Base-by-base conservation (phyloP, 2,888 invertebrate genomes). In the Philereme transversata region DNA sequence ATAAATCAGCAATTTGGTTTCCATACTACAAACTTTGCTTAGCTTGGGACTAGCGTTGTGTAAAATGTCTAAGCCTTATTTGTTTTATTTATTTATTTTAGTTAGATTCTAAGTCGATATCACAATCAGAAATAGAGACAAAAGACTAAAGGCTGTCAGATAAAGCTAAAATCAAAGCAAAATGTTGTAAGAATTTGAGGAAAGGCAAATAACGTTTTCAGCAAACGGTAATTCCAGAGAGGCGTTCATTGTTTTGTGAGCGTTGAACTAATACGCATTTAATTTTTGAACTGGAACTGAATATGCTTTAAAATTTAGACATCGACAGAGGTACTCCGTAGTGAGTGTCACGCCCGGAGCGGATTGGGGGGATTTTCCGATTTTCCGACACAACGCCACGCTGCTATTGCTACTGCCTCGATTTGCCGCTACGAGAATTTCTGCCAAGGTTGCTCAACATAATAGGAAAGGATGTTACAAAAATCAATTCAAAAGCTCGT, bases 291-390 rank as follows among this genome's bases (percentile, higher is more conserved):
- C 66, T 60, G 51, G 64, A 70, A 61, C 62, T 57, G 71, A 74
- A 77, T 79, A 77, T 77, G 75, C 66, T 72, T 73, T 75, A 79
- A 22, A 78, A 80, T 80, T 75, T 75, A 71, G 72, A 77, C 75
- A 71, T 74, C 71, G 74, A 77, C 77, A 76, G 72, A 72, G 74
- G 76, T 75, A 74, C 75, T 77, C 64, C 69, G 46, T 72, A 72
- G 76, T 71, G 79, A 76, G 73, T 81, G 80, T 78, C 78, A 73
- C 76, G 75, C 76, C 75, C 64, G 69, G 68, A 80, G 78, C 77
- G 80, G 80, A 81, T 82, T 78, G 74, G 66, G 65, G 77, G 82
- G 79, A 8, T 85, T 83, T 82, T 71, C 72, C 76, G 81, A 83
- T 82, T 83, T 84, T 77, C 81, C 77, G 67, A 77, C 79, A 81